Percentiles rank a stretch among this genome's conserved stretches.
phyloP scores from a whole-genome alignment of 2,888 invertebrate species.

The Euphydryas editha region DNA sequence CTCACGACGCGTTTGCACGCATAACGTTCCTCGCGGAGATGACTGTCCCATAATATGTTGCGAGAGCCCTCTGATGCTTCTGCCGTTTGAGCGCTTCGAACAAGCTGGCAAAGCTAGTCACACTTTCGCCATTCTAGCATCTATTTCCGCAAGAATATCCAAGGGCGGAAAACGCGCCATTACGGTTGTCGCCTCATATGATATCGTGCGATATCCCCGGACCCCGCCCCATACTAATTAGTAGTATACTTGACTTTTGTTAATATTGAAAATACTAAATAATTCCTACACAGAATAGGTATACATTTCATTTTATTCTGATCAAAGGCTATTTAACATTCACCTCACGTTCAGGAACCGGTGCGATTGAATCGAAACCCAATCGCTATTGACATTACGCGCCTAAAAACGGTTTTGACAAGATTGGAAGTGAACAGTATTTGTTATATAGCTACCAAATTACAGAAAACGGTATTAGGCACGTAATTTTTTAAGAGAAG shows the following conservation, averaged over 20 bases:
- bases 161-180: no score
- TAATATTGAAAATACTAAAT: not conserved
- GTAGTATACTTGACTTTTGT: conserved; percentile 5
- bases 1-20: no score
- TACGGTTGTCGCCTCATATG: no score
- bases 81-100: no score
- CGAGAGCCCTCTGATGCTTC: no score
- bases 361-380: conserved; percentile 21
- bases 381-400: conserved; percentile 16
- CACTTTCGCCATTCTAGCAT: no score
- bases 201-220: no score
- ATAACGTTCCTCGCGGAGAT: no score
- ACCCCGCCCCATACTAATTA: not conserved
- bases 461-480: not conserved
- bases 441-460: conserved; percentile 1
- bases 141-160: no score
- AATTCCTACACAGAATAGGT: conserved; percentile 5
- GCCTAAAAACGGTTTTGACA: conserved; percentile 25
- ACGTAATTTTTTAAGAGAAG: not conserved
- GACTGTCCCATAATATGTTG: no score
- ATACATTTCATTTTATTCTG: conserved; percentile 4
- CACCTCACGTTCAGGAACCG: conserved; percentile 21
- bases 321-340: conserved; percentile 15
- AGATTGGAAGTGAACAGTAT: conserved; percentile 22
- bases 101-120: no score